phyloP scores from a whole-genome alignment of 1,140 invertebrate genomes.

The Camponotus pennsylvanicus region DNA sequence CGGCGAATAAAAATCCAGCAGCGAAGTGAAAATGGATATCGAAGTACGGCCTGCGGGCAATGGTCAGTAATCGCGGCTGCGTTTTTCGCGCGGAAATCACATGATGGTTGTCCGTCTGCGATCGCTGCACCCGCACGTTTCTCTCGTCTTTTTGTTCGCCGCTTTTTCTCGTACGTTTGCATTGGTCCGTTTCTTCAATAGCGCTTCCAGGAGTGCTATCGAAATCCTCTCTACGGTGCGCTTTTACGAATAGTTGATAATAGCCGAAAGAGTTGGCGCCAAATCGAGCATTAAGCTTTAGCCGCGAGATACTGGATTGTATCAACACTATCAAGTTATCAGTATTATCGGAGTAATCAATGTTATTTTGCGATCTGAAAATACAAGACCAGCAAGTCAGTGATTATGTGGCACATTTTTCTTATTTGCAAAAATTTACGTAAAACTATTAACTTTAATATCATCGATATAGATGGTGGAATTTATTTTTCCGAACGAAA shows the following conservation, averaged over 20 bases:
- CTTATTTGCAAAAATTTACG: neutral
- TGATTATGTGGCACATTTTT: too few relatives aligned
- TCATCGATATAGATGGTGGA: neutral
- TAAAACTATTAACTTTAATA: neutral
- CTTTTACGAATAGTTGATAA: conserved; percentile 36
- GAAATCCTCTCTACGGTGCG: conserved; percentile 52
- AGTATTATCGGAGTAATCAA: neutral
- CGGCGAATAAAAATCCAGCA: conserved; percentile 43
- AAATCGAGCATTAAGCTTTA: conserved; percentile 29
- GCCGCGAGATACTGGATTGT: neutral
- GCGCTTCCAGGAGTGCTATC: conserved; percentile 51
- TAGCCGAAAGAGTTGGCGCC: conserved; percentile 26
- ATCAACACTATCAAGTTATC: neutral
- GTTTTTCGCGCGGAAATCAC: conserved; percentile 54
- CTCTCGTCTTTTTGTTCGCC: neutral
- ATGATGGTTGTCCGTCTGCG: conserved; percentile 44
- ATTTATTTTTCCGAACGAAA: neutral
- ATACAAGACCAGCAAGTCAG: neutral
- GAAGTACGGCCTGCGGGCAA: conserved; percentile 52
- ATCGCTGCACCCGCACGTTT: conserved; percentile 32
- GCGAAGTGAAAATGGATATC: conserved; percentile 56
- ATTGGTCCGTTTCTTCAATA: conserved; percentile 55
- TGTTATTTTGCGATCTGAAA: neutral
- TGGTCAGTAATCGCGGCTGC: conserved; percentile 44
- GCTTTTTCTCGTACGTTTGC: conserved; percentile 61